Conservation (phyloP, 2,797 vertebrate species). For the Pelodytes ibericus region DNA sequence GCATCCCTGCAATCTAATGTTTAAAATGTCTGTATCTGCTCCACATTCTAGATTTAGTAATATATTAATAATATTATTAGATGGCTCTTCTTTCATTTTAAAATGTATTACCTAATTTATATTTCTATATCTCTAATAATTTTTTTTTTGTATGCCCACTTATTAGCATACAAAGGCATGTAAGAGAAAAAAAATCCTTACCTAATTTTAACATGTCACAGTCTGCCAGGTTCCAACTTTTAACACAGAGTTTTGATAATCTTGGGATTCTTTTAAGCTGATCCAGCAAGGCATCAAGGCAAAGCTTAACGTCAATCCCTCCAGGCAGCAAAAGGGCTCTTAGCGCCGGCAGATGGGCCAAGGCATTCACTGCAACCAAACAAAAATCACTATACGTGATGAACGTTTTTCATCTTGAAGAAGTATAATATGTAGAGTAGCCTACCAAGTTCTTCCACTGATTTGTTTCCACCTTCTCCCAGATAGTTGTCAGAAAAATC, state of each 20-base stretch:
- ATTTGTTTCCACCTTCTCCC: conserved; percentile 57
- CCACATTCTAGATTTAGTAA: too few relatives aligned
- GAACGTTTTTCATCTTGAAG: too few relatives aligned
- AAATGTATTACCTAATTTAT: too few relatives aligned
- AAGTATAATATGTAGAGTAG: not conserved
- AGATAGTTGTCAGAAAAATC: conserved; percentile 65
- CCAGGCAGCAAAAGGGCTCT: conserved; percentile 60
- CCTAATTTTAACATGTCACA: conserved; percentile 59
- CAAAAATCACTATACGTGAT: conserved; percentile 4
- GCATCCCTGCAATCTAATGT: too few relatives aligned
- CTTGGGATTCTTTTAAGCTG: conserved; percentile 47
- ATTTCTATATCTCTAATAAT: too few relatives aligned
- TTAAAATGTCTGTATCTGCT: too few relatives aligned
- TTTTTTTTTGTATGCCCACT: too few relatives aligned
- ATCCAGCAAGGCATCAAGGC: conserved; percentile 49
- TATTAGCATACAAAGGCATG: too few relatives aligned
- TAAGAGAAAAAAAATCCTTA: too few relatives aligned
- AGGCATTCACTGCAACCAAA: conserved; percentile 56
- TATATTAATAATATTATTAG: too few relatives aligned
- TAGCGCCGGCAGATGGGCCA: conserved; percentile 55
- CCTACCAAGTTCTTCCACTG: conserved; percentile 60
- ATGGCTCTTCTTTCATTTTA: too few relatives aligned
- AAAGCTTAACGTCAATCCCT: conserved; percentile 19
- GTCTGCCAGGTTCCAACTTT: conserved; percentile 61
- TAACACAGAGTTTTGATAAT: conserved; percentile 59